Conservation (phyloP, 2,797 vertebrate species). For the Danio aesculapii region DNA sequence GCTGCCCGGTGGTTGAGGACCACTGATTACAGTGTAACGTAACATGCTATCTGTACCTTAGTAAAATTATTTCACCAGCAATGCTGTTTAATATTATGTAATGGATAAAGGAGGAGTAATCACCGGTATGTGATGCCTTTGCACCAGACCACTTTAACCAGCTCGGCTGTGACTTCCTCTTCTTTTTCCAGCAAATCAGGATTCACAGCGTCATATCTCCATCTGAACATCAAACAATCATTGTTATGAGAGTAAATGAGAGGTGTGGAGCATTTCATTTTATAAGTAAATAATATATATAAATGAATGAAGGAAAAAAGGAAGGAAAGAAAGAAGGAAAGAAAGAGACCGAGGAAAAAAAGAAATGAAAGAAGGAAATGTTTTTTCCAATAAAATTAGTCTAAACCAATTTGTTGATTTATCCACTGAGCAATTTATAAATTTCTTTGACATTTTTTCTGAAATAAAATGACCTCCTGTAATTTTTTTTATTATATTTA, state of each 20-base stretch:
- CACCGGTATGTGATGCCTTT: slow-evolving; percentile 88
- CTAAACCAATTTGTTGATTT: too few relatives aligned
- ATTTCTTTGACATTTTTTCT: too few relatives aligned
- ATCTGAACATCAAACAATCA: slow-evolving; percentile 72
- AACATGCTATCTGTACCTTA: not conserved
- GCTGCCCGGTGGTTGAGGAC: too few relatives aligned
- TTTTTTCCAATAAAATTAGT: too few relatives aligned
- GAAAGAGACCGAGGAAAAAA: too few relatives aligned
- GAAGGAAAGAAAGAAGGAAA: too few relatives aligned
- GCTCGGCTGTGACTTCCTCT: slow-evolving; percentile 70
- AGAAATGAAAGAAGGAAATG: too few relatives aligned
- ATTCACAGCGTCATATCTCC: slow-evolving; percentile 76
- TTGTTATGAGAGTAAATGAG: not conserved
- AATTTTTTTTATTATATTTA: too few relatives aligned
- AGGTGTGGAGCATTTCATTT: not conserved
- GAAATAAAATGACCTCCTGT: too few relatives aligned
- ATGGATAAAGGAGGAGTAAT: not conserved
- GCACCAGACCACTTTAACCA: slow-evolving; percentile 85
- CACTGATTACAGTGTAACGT: too few relatives aligned
- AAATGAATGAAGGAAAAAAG: not conserved
- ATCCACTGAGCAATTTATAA: too few relatives aligned
- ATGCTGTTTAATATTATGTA: not conserved
- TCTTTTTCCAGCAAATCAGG: slow-evolving; percentile 65
- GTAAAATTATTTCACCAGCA: not conserved
- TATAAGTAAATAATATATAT: not conserved